Percentiles rank a stretch among this genome's conserved stretches.
phyloP scores from a whole-genome alignment of 1,140 invertebrate genomes.

The Hydropsyche tenuis region DNA sequence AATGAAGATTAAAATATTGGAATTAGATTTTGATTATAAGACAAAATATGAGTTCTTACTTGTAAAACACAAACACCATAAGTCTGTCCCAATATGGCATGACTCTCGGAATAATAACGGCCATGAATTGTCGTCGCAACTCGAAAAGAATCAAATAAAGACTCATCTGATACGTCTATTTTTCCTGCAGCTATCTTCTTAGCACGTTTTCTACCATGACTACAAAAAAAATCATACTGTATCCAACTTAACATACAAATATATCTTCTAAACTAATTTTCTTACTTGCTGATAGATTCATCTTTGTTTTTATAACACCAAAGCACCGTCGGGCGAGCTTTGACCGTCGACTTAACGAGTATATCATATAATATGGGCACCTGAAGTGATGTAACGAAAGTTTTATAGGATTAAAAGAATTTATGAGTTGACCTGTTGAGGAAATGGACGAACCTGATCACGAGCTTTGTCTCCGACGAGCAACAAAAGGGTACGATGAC shows the following conservation, averaged over 20 bases:
- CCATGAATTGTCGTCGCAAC: constrained; percentile 96
- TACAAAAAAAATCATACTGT: constrained; percentile 58
- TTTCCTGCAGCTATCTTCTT: constrained; percentile 92
- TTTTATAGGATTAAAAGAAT: constrained; percentile 44
- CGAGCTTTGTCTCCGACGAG: constrained; percentile 94
- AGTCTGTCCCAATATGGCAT: constrained; percentile 97
- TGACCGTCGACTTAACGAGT: constrained; percentile 91
- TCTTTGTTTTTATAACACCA: constrained; percentile 99
- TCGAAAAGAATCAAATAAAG: constrained; percentile 96
- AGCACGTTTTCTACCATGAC: constrained; percentile 93
- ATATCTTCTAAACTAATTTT: not conserved
- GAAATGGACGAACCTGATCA: constrained; percentile 78
- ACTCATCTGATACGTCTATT: constrained; percentile 91
- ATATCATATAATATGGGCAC: constrained; percentile 97
- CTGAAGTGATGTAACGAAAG: constrained; percentile 60
- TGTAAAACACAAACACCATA: constrained; percentile 97
- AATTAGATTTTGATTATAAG: not conserved
- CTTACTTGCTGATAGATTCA: constrained; percentile 83
- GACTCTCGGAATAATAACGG: constrained; percentile 97
- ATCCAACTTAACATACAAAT: not conserved
- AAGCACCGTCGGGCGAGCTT: constrained; percentile 89
- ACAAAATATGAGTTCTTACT: constrained; percentile 59
- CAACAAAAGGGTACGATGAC: constrained; percentile 93
- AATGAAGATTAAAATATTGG: not conserved
- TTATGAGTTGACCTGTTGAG: not conserved